Percentiles rank a stretch among this genome's conserved stretches.
phyloP scores from a whole-genome alignment of 2,113 vertebrate species.

The Alligator mississippiensis region DNA sequence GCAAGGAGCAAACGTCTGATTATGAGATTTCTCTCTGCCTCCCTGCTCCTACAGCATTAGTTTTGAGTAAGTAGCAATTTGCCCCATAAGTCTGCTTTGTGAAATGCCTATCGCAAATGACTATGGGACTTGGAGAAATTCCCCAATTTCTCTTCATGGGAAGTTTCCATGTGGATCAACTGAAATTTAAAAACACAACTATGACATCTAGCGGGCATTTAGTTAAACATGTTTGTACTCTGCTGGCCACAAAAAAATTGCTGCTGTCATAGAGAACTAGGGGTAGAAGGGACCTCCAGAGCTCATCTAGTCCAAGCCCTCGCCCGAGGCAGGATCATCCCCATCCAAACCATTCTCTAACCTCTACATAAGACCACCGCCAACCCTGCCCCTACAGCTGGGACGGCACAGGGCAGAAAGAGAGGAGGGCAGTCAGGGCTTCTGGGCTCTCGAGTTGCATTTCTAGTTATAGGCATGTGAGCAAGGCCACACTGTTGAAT shows the following conservation, averaged over 20 bases:
- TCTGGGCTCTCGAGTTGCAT: neutral
- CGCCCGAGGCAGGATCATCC: no score
- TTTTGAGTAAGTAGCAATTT: neutral
- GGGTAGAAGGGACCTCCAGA: no score
- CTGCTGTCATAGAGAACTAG: no score
- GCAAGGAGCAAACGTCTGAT: neutral
- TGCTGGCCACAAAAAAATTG: fast-evolving
- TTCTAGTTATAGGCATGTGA: neutral
- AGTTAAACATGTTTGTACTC: fast-evolving
- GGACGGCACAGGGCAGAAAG: neutral
- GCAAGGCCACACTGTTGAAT: neutral
- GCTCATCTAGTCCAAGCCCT: no score
- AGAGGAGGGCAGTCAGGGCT: neutral
- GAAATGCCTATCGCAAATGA: neutral
- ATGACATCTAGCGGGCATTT: conserved; percentile 29
- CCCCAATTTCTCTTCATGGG: fast-evolving
- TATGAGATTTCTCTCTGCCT: no score
- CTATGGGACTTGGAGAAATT: fast-evolving
- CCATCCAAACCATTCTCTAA: no score
- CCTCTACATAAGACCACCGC: no score
- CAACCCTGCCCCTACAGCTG: neutral
- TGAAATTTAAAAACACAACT: neutral
- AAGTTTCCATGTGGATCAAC: fast-evolving
- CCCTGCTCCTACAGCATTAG: neutral
- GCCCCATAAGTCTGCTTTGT: neutral